Evolutionary conservation across 2,797 vertebrate species (phyloP), one percentile per base, ranked within the genome.

Genomic region (Cossypha dichroa): DNA sequence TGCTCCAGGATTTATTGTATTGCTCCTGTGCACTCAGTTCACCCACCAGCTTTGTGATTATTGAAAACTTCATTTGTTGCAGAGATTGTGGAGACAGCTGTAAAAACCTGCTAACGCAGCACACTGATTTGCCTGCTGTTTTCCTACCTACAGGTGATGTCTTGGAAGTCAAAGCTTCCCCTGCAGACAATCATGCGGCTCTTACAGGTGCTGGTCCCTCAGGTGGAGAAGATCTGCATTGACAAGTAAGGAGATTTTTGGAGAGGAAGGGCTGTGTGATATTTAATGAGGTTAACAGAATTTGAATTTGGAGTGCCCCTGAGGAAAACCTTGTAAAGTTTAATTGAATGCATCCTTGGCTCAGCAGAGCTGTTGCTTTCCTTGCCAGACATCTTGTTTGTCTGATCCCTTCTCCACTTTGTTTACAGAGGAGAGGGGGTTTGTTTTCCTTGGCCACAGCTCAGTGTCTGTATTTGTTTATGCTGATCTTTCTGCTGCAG

Each of bases 221-320:
- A 99, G 95, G 99, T 99, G 97, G 99, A 99, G 97, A 99, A 99
- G 98, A 99, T 99, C 98, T 99, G 99, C 97, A 99, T 99, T 14
- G 99, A 99, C 98, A 99, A 99, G 99, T 99, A 97, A 85, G 98
- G 67, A 20, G 23, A 15, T 55, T 74, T 59, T 52, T 62, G 21
- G 51, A 85, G 64, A 33, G 36, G 9, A 17, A 18, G 52, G 29
- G 12, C 38, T 80, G 19, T 56, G 64, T 34, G 10, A 5, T 25
- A 8, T 51, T 31, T 41, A 31, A 54, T 49, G 81, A 84, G 15
- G 7, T 2, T 94, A 67, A 33, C 19, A 63, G 72, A 56, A 33
- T 25, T 70, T 33, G 54, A 33, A 41, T 67, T 52, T 62, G 59
- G 69, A 78, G 21, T 16, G 7, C 11, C 45, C 45, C 6, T 23